phyloP scores from a whole-genome alignment of 2,113 vertebrate genomes.

The Cranoglanis bouderius region DNA sequence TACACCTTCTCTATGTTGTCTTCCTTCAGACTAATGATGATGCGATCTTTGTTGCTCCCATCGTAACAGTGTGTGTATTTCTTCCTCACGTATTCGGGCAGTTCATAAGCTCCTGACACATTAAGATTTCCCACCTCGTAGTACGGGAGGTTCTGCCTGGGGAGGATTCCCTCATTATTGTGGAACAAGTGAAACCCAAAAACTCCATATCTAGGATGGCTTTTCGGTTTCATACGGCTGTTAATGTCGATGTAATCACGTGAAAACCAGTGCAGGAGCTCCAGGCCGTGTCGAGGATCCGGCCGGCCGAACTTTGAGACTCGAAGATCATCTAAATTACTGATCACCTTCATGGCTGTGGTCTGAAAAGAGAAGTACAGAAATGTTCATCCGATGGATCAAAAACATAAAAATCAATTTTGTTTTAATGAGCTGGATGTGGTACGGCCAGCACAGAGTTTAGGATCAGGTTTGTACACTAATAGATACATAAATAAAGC shows the following conservation, averaged over 20 bases:
- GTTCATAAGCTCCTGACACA: background rate
- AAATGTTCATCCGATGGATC: no score
- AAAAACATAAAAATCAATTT: no score
- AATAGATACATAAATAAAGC: no score
- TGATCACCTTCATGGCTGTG: conserved; percentile 11
- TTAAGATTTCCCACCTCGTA: conserved; percentile 54
- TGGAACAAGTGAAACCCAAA: conserved; percentile 35
- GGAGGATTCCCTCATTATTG: no score
- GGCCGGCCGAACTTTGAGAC: no score
- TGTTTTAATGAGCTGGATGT: no score
- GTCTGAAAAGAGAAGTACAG: background rate
- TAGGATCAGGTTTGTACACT: no score
- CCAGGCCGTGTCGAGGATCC: conserved; percentile 21
- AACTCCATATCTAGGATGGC: no score
- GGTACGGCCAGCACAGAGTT: no score
- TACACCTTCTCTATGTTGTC: background rate
- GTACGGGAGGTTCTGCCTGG: conserved; percentile 25
- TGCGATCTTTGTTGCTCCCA: conserved; percentile 35
- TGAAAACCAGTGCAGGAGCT: conserved; percentile 48
- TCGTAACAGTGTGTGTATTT: rapidly evolving
- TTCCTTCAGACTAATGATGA: background rate
- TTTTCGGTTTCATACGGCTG: no score
- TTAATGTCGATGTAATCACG: no score
- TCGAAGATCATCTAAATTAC: no score
- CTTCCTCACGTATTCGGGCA: conserved; percentile 22